A percentile compares a stretch with the other conserved stretches of the same genome.
These are phyloP conservation scores for Pomacea canaliculata DNA, from an alignment of 2,888 invertebrate genomes.

Conservation along the genomic window DNA sequence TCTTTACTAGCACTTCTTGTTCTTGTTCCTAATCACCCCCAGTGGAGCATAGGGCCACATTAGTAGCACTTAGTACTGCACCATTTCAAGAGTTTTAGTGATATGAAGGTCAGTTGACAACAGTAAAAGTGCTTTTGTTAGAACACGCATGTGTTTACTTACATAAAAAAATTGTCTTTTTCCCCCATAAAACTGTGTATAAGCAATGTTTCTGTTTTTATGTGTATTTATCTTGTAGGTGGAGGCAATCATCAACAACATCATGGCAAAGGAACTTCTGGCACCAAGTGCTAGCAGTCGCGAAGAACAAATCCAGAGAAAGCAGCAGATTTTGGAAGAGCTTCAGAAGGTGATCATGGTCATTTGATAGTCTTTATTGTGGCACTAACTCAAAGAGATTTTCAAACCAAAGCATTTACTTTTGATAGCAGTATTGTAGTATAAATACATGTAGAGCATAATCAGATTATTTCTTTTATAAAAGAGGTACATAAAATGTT, in stretches of 20 bases:
- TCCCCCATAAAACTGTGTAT: too few species aligned
- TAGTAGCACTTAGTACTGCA: too few species aligned
- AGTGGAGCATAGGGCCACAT: too few species aligned
- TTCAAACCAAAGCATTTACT: not conserved
- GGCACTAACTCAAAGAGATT: not conserved
- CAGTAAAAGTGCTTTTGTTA: too few species aligned
- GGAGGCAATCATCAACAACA: conserved; percentile 69
- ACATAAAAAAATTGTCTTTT: too few species aligned
- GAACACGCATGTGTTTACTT: too few species aligned
- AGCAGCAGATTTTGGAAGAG: conserved; percentile 79
- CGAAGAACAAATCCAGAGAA: conserved; percentile 78
- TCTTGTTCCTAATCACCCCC: too few species aligned
- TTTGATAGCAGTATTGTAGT: not conserved
- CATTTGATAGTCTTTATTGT: not conserved
- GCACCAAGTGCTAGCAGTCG: conserved; percentile 57
- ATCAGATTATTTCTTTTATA: not conserved
- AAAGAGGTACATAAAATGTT: too few species aligned
- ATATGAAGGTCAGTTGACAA: too few species aligned
- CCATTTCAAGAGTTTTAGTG: too few species aligned
- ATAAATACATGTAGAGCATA: not conserved
- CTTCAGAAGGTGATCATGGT: conserved; percentile 72
- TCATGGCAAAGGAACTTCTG: conserved; percentile 68
- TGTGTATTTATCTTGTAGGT: conserved; percentile 34
- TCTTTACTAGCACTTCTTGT: too few species aligned
- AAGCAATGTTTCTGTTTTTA: too few species aligned